Evolutionary conservation across 2,888 invertebrate genomes (phyloP), one percentile per base, ranked within the genome.

Genomic region (Synergus laeviventris): DNA sequence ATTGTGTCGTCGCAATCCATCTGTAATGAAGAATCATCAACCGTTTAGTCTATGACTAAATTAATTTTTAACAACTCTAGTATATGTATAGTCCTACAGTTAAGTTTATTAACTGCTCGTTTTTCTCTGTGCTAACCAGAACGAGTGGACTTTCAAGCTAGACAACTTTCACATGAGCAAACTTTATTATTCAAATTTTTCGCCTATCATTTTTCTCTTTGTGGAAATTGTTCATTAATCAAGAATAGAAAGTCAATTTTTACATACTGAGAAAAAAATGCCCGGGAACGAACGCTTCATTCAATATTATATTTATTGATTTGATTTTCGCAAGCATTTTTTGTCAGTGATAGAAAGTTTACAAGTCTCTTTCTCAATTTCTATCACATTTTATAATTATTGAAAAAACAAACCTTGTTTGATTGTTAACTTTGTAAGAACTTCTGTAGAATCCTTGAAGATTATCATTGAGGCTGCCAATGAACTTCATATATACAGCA

Each of bases 371-470:
- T n/a, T n/a, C n/a, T n/a, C n/a, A n/a, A n/a, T n/a, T n/a, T n/a
- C n/a, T n/a, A n/a, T n/a, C n/a, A n/a, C n/a, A n/a, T n/a, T n/a
- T n/a, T n/a, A n/a, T n/a, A n/a, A n/a, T n/a, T n/a, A n/a, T n/a
- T n/a, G n/a, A 31, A 66, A 14, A 14, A 45, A 91, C 93, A 92
- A 89, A 93, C 94, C 92, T 93, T 81, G 74, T 81, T 0, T 77
- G 66, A n/a, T 82, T 83, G 0, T 87, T 81, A 49, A 91, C 89
- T 31, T 79, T 74, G 76, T 94, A 94, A 5, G 91, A 92, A 54
- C 94, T 93, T 42, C 93, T 91, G 81, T 94, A 94, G 31, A 96
- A 92, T 21, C 96, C 96, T 79, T 92, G 92, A 91, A 94, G 92
- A 38, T 94, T 92, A 12, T 91, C 91, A 74, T 93, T 93, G 75